Percentiles rank a stretch among this genome's conserved stretches.
phyloP scores from a whole-genome alignment of 1,140 invertebrate genomes.

The Drosophila punjabiensis region DNA sequence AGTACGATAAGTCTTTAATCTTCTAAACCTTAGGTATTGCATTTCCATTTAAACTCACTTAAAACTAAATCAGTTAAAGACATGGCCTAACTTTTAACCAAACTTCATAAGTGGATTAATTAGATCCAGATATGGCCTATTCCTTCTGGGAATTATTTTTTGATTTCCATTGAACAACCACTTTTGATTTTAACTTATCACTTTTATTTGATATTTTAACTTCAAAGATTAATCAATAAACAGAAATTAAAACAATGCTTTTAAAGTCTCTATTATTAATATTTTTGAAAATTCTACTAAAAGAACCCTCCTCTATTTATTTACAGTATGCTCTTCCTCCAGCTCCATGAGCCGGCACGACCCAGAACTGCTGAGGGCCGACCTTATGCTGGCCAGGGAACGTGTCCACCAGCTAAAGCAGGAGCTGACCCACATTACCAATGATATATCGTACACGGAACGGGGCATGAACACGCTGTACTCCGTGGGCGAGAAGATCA shows the following conservation, averaged over 20 bases:
- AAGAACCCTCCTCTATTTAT: background rate
- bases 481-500: slow-evolving; percentile 96
- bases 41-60: background rate
- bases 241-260: background rate
- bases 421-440: slow-evolving; percentile 96
- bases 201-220: background rate
- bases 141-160: background rate
- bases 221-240: background rate
- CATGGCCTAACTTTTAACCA: background rate
- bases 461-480: slow-evolving; percentile 96
- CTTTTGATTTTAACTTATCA: background rate
- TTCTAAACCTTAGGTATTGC: background rate
- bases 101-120: background rate
- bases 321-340: slow-evolving; percentile 95
- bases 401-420: slow-evolving; percentile 95
- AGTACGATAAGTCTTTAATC: too few species aligned
- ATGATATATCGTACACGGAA: slow-evolving; percentile 96
- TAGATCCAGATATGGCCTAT: background rate
- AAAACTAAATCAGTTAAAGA: background rate
- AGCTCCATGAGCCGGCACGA: slow-evolving; percentile 96
- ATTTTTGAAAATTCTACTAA: background rate
- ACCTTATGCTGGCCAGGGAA: slow-evolving; percentile 95
- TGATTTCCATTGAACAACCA: background rate
- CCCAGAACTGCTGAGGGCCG: slow-evolving; percentile 96
- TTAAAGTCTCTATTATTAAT: background rate